Conservation (phyloP, 2,113 vertebrate species). For the Caranx ignobilis region DNA sequence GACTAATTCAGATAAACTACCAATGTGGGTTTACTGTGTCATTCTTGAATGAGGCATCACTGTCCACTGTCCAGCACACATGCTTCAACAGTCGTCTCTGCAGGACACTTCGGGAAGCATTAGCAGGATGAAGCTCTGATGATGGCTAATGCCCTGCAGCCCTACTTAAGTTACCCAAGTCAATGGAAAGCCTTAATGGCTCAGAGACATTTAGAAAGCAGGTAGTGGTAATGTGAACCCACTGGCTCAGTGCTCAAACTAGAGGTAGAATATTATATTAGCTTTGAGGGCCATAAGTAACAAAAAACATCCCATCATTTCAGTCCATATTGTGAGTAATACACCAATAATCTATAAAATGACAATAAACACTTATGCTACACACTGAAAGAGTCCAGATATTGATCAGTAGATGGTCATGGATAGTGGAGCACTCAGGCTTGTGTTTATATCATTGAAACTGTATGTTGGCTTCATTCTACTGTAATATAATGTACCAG, state of each 20-base stretch:
- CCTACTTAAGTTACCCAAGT: constrained; percentile 69
- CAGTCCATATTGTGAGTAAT: neutral
- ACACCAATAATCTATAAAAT: neutral
- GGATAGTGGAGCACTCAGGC: neutral
- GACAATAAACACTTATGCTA: neutral
- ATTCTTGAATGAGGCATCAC: neutral
- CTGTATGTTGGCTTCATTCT: neutral
- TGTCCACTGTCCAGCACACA: constrained; percentile 7
- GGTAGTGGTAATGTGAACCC: constrained; percentile 72
- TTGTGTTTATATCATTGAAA: neutral
- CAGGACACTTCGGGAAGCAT: constrained; percentile 50
- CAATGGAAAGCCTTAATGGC: constrained; percentile 65
- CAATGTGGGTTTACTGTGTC: neutral
- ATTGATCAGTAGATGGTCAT: neutral
- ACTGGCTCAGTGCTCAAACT: constrained; percentile 23
- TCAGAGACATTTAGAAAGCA: constrained; percentile 68
- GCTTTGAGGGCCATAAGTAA: constrained; percentile 18
- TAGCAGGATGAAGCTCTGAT: constrained; percentile 57
- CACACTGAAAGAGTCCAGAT: neutral
- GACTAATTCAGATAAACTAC: neutral
- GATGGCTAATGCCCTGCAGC: constrained; percentile 56
- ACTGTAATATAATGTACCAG: neutral
- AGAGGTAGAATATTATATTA: constrained; percentile 20
- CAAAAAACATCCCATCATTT: neutral
- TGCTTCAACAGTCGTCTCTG: constrained; percentile 12